Conservation (phyloP, 2,888 invertebrate species). For the Drosophila putrida region DNA sequence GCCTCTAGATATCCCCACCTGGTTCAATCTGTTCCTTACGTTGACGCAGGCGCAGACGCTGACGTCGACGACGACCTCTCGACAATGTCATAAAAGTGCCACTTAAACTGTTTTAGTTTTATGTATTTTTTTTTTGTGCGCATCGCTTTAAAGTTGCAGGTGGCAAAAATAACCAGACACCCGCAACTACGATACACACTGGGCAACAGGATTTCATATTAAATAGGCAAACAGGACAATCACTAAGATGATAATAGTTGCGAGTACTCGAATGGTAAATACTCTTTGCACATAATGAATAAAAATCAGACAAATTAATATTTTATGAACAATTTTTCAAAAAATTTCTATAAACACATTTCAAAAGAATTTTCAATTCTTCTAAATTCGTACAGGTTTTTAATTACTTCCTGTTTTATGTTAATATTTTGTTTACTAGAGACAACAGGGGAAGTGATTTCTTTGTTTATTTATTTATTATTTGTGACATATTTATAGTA, state of each 20-base stretch:
- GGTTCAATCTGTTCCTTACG: slow-evolving; percentile 17
- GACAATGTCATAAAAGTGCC: slow-evolving; percentile 77
- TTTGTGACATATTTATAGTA: not conserved
- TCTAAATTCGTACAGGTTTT: too few relatives aligned
- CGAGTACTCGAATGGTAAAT: too few relatives aligned
- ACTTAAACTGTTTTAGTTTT: slow-evolving; percentile 78
- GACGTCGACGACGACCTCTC: slow-evolving; percentile 24
- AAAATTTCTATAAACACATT: too few relatives aligned
- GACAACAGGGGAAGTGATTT: too few relatives aligned
- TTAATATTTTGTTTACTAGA: too few relatives aligned
- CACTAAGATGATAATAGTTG: not conserved
- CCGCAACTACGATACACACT: slow-evolving; percentile 25
- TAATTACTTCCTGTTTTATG: too few relatives aligned
- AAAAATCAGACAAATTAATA: too few relatives aligned
- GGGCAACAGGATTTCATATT: slow-evolving; percentile 19
- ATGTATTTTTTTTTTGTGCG: slow-evolving; percentile 23
- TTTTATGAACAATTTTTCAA: too few relatives aligned
- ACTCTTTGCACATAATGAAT: too few relatives aligned
- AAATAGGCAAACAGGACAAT: not conserved
- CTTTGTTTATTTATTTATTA: not conserved
- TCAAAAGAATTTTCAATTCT: too few relatives aligned
- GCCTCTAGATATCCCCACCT: slow-evolving; percentile 5
- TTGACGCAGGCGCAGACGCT: slow-evolving; percentile 22
- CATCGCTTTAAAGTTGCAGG: slow-evolving; percentile 58
- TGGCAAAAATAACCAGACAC: slow-evolving; percentile 21